phyloP scores from a whole-genome alignment of 2,113 vertebrate genomes.

The Callionymus lyra region DNA sequence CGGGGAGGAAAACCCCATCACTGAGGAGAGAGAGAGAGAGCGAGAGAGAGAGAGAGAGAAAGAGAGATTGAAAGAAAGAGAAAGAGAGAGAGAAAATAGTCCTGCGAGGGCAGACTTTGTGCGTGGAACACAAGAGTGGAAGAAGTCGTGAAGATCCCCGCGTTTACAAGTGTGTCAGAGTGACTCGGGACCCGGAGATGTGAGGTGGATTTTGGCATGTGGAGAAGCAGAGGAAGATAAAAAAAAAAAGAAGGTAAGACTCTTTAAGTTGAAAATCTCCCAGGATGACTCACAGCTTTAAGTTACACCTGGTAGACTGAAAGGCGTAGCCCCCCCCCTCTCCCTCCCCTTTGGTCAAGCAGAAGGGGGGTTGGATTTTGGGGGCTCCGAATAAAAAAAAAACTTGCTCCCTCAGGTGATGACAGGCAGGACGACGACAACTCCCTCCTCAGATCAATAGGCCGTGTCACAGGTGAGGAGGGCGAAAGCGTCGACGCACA shows the following conservation, averaged over 20 bases:
- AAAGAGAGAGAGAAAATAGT: background rate
- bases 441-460: too few relatives aligned
- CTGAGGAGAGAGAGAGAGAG: background rate
- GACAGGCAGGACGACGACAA: too few relatives aligned
- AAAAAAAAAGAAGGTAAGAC: conserved; percentile 49
- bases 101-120: conserved; percentile 6
- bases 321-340: conserved; percentile 30
- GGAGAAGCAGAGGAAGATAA: conserved; percentile 50
- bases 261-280: background rate
- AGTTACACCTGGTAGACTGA: conserved; percentile 35
- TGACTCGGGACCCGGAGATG: conserved; percentile 41
- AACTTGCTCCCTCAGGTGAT: too few relatives aligned
- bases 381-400: too few relatives aligned
- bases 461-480: too few relatives aligned
- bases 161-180: conserved; percentile 3
- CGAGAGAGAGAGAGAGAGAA: background rate
- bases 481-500: too few relatives aligned
- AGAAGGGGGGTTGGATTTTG: conserved; percentile 2
- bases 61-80: background rate
- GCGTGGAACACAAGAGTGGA: conserved; percentile 21
- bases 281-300: conserved; percentile 6
- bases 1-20: background rate
- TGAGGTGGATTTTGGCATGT: conserved; percentile 49
- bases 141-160: conserved; percentile 14
- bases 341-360: too few relatives aligned